Conservation (phyloP, 2,888 invertebrate genomes). For the Leucoptera coffeella region DNA sequence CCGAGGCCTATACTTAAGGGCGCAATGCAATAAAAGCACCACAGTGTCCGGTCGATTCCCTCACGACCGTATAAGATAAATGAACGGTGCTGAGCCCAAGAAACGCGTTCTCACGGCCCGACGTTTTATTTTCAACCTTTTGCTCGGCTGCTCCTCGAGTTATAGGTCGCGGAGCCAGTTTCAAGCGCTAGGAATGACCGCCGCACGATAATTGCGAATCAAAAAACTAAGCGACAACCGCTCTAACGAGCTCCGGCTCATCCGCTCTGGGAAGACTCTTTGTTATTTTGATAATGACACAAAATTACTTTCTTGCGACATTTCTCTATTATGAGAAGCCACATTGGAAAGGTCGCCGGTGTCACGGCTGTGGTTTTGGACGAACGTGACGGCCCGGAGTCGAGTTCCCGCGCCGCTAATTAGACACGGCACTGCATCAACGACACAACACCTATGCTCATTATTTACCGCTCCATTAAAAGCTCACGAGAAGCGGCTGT, state of each 20-base stretch:
- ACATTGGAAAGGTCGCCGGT: too few species aligned
- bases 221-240: conserved; percentile 34
- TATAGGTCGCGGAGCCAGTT: conserved; percentile 36
- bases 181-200: conserved; percentile 34
- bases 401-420: conserved; percentile 20
- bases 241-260: conserved; percentile 29
- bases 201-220: conserved; percentile 24
- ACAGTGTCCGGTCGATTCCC: conserved; percentile 40
- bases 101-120: conserved; percentile 51
- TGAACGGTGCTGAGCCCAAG: conserved; percentile 25
- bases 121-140: conserved; percentile 43
- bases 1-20: conserved; percentile 45
- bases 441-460: conserved; percentile 39
- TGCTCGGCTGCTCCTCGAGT: conserved; percentile 40
- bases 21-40: conserved; percentile 47
- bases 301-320: too few species aligned
- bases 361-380: conserved; percentile 13
- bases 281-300: too few species aligned
- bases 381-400: conserved; percentile 22
- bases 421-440: conserved; percentile 35
- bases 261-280: too few species aligned
- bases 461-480: conserved; percentile 52
- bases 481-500: conserved; percentile 40
- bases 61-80: conserved; percentile 51
- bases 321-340: too few species aligned